Conservation (phyloP, 2,797 vertebrate species). For the Peromyscus eremicus region DNA sequence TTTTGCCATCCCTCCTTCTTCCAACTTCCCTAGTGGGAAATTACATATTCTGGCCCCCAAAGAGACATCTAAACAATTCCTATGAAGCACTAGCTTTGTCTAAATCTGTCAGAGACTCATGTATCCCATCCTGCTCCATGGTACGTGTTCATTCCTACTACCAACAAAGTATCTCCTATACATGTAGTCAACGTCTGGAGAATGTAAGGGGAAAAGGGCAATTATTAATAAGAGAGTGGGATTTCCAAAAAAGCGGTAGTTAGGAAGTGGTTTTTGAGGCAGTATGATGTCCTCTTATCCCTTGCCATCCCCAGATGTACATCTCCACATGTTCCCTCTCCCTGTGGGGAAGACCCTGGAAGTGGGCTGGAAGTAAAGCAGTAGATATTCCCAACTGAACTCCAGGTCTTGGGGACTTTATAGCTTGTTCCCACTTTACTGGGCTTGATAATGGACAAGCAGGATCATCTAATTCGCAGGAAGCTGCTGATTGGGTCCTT, state of each 20-base stretch:
- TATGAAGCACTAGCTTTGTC: constrained; percentile 71
- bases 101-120: constrained; percentile 58
- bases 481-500: neutral
- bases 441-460: neutral
- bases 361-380: neutral
- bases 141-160: constrained; percentile 30
- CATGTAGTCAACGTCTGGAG: neutral
- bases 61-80: constrained; percentile 68
- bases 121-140: constrained; percentile 56
- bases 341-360: neutral
- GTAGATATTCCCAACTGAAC: no score
- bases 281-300: neutral
- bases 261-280: neutral
- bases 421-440: neutral
- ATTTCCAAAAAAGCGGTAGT: neutral
- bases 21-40: constrained; percentile 49
- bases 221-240: neutral
- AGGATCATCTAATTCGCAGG: neutral
- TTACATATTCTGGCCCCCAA: neutral
- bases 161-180: neutral
- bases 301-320: neutral
- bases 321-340: neutral
- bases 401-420: neutral
- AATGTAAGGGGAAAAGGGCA: neutral
- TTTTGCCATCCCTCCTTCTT: neutral